A percentile compares a stretch with the other conserved stretches of the same genome.
Evolutionary conservation across 2,888 invertebrate species (phyloP).

Genomic region (Leptopilina myrica): DNA sequence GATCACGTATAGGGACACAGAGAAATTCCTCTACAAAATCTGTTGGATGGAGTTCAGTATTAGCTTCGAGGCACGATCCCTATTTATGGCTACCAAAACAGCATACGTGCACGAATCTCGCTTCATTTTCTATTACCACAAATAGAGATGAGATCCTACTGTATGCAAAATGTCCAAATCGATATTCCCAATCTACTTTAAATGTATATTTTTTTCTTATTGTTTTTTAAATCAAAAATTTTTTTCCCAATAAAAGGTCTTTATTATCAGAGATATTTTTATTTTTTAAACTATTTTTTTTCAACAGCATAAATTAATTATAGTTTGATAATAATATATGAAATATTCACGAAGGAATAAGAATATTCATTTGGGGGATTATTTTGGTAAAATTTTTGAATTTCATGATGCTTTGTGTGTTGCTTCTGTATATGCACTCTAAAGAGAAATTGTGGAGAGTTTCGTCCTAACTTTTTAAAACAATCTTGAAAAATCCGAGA

Average conservation of each 20-base stretch:
- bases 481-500: background rate
- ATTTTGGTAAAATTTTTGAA: conserved; percentile 4
- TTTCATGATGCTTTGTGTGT: background rate
- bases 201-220: background rate
- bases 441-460: background rate
- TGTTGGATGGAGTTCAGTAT: conserved; percentile 3
- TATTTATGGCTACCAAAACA: conserved; percentile 60
- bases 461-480: background rate
- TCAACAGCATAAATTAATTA: too few species aligned
- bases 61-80: conserved; percentile 54
- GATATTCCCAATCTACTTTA: background rate
- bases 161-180: background rate
- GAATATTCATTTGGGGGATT: background rate
- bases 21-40: conserved; percentile 12
- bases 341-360: too few species aligned
- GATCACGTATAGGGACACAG: conserved; percentile 23
- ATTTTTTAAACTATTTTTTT: too few species aligned
- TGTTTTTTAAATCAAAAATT: too few species aligned
- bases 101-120: conserved; percentile 12
- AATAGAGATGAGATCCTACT: background rate
- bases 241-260: too few species aligned
- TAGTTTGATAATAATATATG: too few species aligned
- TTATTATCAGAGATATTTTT: too few species aligned
- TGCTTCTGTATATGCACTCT: too few species aligned
- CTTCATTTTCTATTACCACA: conserved; percentile 24